Evolutionary conservation across 2,113 vertebrate genomes (phyloP).

Genomic region (Pelecanus crispus): DNA sequence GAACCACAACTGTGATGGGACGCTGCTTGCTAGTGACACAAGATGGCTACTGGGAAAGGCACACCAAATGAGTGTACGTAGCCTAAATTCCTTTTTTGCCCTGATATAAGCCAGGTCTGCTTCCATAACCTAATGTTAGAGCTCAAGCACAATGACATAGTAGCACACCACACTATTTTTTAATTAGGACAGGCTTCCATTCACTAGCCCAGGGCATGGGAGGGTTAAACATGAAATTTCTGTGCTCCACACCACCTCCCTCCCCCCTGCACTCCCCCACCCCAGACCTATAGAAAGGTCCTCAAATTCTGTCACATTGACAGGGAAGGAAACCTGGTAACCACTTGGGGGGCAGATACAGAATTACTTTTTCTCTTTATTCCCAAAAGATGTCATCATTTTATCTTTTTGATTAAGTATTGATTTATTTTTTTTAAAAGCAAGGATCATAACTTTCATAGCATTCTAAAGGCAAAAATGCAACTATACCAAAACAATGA

Average conservation of each 20-base stretch:
- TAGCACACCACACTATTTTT: neutral
- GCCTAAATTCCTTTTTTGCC: neutral
- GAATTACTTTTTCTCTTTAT: neutral
- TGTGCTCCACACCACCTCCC: neutral
- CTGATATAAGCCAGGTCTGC: neutral
- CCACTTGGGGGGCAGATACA: neutral
- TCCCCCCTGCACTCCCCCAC: too few species aligned
- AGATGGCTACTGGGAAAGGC: neutral
- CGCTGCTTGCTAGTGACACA: neutral
- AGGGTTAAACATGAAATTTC: neutral
- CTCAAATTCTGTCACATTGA: neutral
- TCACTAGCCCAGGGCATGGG: neutral
- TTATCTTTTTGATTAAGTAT: neutral
- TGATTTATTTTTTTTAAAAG: neutral
- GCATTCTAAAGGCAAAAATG: neutral
- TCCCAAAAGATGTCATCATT: neutral
- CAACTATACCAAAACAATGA: neutral
- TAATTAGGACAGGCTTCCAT: neutral
- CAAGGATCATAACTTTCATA: neutral
- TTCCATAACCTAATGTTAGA: neutral
- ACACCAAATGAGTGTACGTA: fast-evolving
- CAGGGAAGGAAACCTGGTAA: neutral
- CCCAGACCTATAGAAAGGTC: neutral
- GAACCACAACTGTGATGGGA: neutral
- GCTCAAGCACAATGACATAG: neutral